These are phyloP conservation scores for Alosa sapidissima DNA, from an alignment of 2,797 vertebrate genomes.

Conservation along the genomic window DNA sequence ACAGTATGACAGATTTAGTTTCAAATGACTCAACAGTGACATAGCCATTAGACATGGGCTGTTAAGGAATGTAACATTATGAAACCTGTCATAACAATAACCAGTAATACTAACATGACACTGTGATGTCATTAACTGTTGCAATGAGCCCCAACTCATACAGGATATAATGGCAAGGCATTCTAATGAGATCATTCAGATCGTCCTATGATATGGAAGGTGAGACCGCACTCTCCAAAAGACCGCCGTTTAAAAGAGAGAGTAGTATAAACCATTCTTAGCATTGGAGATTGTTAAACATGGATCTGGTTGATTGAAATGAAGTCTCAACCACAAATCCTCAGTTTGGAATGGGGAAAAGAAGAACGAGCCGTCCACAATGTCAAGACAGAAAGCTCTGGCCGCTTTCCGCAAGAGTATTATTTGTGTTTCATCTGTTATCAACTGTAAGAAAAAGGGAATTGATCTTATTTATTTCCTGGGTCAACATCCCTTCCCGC, in stretches of 20 bases:
- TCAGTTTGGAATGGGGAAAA: not conserved
- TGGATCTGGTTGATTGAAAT: not conserved
- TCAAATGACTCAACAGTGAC: not conserved
- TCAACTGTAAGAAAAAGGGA: constrained; percentile 21
- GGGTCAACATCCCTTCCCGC: constrained; percentile 43
- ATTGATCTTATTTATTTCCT: constrained; percentile 52
- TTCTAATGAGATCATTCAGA: not conserved
- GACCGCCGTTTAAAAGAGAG: not conserved
- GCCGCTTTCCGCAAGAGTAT: constrained; percentile 13
- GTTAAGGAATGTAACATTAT: not conserved
- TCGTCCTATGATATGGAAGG: not conserved
- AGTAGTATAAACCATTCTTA: not conserved
- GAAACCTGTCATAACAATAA: not conserved
- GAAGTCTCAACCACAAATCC: not conserved
- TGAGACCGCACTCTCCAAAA: not conserved
- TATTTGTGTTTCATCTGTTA: constrained; percentile 16
- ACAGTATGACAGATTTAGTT: not conserved
- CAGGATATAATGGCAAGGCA: not conserved
- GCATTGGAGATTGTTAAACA: not conserved
- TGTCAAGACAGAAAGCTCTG: not conserved
- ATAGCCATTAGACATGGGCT: not conserved
- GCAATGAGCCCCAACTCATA: no score
- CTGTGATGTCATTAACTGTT: not conserved
- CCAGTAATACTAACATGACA: not conserved
- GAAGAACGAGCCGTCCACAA: not conserved